Evolutionary conservation across 2,888 invertebrate species (phyloP), one percentile per base, ranked within the genome.

Genomic region (Cyclophora punctaria): DNA sequence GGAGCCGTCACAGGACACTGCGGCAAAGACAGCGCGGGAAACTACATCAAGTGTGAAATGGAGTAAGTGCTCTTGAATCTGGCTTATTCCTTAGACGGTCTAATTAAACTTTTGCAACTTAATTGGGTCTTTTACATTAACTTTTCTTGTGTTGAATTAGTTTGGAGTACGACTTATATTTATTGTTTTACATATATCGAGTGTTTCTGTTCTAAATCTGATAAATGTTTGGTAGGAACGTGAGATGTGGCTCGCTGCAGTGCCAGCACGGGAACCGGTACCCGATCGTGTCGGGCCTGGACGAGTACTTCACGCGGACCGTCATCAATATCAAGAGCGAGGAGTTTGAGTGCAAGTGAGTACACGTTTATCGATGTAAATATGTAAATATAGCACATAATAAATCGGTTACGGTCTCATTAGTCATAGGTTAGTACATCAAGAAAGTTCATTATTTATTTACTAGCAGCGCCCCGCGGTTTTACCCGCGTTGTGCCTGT

Each of bases 291-390:
- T 90, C 92, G 41, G 95, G 94, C 7, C 92, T 94, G 84, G 94
- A 96, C 74, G 93, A 95, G 69, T 93, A 94, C 59, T 96, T 94
- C 78, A 95, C 96, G 4, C 92, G 94, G 67, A 98, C 98, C 20
- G 95, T 96, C 59, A 95, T 98, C 75, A 95, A 95, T 54, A 95
- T 95, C 73, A 95, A 95, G 72, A 95, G 96, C 44, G 90, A 91
- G 55, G 97, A 98, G 78, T 97, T 95, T 74, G 97, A 98, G 83
- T 98, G 98, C 97, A 98, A 98, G 98, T 98, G 83, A 93, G 95
- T 93, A 46, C 2, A 4, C 5, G 3, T 46, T 47, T 5, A 33
- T 7, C 51, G 41, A 42, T n/a, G n/a, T n/a, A n/a, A n/a, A n/a
- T n/a, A 20, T 20, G 20, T 20, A 20, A 20, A 20, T 20, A 20